Base-by-base conservation (phyloP, 2,113 vertebrate genomes). In the Dasyornis broadbenti region DNA sequence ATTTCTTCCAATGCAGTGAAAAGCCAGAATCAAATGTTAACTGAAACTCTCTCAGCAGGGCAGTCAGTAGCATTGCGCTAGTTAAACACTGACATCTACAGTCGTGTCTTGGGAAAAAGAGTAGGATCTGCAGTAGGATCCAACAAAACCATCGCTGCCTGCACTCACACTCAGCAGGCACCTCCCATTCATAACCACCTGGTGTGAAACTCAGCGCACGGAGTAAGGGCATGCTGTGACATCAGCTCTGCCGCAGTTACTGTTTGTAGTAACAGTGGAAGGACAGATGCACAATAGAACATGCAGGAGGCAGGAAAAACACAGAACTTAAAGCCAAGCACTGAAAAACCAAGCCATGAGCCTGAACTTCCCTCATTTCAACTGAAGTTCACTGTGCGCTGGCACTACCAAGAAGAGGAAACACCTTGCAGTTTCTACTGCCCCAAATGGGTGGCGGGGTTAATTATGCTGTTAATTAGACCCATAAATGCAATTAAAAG, bases 71-170 rank as follows among this genome's bases (percentile, higher is more conserved):
- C 60, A 63, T 68, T 97, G 96, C 2, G 24, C 96, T 88, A 97
- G 97, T 97, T 97, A 93, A 98, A 98, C 95, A 98, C 96, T 98
- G 98, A 98, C 98, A 98, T 97, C 98, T 98, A 98, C 96, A 97
- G 98, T 94, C 95, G 5, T 42, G 72, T 95, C 82, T 92, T 45
- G 91, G 82, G 84, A 96, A 95, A 86, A 63, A 44, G 13, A 21
- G 26, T 14, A 65, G 70, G 57, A 85, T 91, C 57, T 59, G 68
- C 53, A 83, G 65, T 2, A 44, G 64, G 47, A 92, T 69, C 30
- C 57, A 42, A 5, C 35, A 64, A 30, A 88, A 24, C 14, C 60
- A 17, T 24, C 23, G 1, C 35, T 15, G 33, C 16, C n/a, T 0
- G 0, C 22, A 23, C 30, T 84, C 49, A 7, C 28, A 0, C 49